A percentile compares a stretch with the other conserved stretches of the same genome.
Evolutionary conservation across 2,113 vertebrate species (phyloP).

Genomic region (Psittacula cyanocephala): DNA sequence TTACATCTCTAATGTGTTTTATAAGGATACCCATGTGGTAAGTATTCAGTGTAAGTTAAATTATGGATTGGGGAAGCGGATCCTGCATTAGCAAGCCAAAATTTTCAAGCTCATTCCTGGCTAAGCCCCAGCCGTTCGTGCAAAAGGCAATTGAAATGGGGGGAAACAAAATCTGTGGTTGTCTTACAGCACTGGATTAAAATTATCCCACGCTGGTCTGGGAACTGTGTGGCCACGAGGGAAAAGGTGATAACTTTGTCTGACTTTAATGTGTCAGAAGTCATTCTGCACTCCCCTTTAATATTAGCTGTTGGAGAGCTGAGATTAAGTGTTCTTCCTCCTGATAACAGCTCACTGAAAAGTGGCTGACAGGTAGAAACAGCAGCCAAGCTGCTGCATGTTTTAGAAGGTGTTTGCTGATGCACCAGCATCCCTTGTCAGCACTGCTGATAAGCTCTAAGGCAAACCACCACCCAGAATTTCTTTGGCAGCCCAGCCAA

Average conservation of each 20-base stretch:
- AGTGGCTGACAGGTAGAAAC: slow-evolving; percentile 12
- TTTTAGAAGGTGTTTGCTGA: slow-evolving; percentile 35
- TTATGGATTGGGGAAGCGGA: neutral
- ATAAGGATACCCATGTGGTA: neutral
- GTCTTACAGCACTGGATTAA: neutral
- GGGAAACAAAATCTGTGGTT: neutral
- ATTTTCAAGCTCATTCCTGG: neutral
- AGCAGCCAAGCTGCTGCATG: neutral
- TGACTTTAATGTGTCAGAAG: slow-evolving; percentile 3
- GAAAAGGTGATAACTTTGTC: neutral
- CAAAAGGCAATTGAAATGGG: neutral
- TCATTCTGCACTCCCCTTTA: neutral
- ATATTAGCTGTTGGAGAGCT: neutral
- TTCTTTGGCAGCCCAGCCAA: neutral
- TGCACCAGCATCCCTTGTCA: neutral
- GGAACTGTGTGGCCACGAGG: neutral
- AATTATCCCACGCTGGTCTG: neutral
- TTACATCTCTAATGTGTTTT: neutral
- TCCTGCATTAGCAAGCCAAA: neutral
- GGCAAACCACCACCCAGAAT: neutral
- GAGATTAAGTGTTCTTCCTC: slow-evolving; percentile 6
- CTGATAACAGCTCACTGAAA: neutral
- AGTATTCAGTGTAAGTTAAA: neutral
- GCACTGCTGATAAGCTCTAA: neutral
- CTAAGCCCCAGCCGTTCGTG: neutral